Evolutionary conservation across 2,888 invertebrate genomes (phyloP).

Genomic region (Lithophane ornitopus): DNA sequence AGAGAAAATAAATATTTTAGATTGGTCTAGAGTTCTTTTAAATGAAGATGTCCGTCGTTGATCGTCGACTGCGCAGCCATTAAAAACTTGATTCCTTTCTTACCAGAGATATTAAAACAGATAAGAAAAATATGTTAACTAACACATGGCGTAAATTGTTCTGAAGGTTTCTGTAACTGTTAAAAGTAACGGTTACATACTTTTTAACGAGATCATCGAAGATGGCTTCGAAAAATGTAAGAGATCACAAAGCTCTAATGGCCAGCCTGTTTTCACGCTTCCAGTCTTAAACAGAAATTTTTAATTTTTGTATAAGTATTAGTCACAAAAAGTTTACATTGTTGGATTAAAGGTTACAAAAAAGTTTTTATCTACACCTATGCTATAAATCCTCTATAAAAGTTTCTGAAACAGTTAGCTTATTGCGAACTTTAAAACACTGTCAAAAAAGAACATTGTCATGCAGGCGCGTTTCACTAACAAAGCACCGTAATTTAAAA

Average conservation of each 20-base stretch:
- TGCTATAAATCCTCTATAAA: too few relatives aligned
- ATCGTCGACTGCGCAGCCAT: not conserved
- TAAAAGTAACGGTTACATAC: slow-evolving; percentile 3
- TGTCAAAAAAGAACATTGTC: too few relatives aligned
- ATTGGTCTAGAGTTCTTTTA: not conserved
- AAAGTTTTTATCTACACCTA: too few relatives aligned
- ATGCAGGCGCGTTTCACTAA: too few relatives aligned
- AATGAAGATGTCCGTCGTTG: not conserved
- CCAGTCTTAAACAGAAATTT: not conserved
- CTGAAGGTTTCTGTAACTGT: slow-evolving; percentile 10
- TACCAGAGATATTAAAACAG: not conserved
- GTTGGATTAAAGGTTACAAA: not conserved
- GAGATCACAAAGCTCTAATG: not conserved
- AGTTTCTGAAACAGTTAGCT: too few relatives aligned
- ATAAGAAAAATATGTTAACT: slow-evolving; percentile 9
- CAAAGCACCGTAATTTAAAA: too few relatives aligned
- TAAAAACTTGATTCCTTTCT: not conserved
- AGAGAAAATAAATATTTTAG: not conserved
- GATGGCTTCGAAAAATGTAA: not conserved
- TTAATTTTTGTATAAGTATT: not conserved
- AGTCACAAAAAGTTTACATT: not conserved
- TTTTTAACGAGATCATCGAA: not conserved
- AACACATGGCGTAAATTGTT: not conserved
- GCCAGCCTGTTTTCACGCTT: not conserved
- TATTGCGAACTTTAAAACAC: too few relatives aligned